A percentile compares a stretch with the other conserved stretches of the same genome.
These are phyloP conservation scores for Monopis laevigella DNA, from an alignment of 2,888 invertebrate species.

Conservation along the genomic window DNA sequence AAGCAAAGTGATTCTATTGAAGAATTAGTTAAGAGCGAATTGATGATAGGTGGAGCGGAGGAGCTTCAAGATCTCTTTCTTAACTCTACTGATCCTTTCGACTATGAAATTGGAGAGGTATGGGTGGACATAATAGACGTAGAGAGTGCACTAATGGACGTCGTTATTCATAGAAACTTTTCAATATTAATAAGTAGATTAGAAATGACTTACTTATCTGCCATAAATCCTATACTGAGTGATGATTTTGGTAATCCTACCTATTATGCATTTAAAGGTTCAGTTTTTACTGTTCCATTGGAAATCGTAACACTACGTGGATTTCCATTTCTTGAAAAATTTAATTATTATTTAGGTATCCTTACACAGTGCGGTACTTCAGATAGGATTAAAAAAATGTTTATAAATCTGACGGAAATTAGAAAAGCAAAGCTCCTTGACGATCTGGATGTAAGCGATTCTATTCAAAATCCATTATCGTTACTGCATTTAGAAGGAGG, in stretches of 20 bases:
- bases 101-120: constrained; percentile 29
- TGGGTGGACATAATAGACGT: constrained; percentile 36
- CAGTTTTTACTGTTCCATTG: constrained; percentile 61
- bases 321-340: constrained; percentile 55
- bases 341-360: constrained; percentile 49
- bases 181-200: constrained; percentile 46
- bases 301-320: constrained; percentile 63
- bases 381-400: constrained; percentile 40
- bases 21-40: constrained; percentile 53
- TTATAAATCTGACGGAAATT: constrained; percentile 38
- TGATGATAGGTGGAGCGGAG: constrained; percentile 52
- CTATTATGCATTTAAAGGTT: constrained; percentile 43
- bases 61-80: constrained; percentile 46
- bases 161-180: constrained; percentile 43
- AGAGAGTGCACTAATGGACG: constrained; percentile 35
- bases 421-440: constrained; percentile 35
- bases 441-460: constrained; percentile 21
- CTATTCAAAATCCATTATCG: constrained; percentile 44
- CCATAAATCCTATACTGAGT: constrained; percentile 36
- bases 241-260: constrained; percentile 34
- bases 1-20: constrained; percentile 61
- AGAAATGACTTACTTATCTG: constrained; percentile 37
- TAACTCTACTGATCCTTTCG: constrained; percentile 36
- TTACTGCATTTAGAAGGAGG: constrained; percentile 61
- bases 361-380: constrained; percentile 60